Conservation (phyloP, 2,113 vertebrate species). For the Machaerirhynchus nigripectus region DNA sequence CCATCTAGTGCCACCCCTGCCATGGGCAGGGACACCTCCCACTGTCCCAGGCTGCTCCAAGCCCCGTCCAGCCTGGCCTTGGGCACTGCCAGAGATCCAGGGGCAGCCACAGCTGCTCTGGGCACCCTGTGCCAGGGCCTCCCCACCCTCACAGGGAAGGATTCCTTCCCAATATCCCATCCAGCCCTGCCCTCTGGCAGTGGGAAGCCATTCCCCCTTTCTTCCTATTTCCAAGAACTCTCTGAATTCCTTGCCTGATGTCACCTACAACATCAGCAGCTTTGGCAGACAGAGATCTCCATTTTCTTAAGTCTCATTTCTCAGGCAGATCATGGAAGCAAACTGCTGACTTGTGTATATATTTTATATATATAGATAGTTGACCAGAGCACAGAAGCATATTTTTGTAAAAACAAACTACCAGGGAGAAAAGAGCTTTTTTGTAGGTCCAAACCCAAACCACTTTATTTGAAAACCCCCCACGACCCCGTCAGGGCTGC, state of each 20-base stretch:
- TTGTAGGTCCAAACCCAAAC: not conserved
- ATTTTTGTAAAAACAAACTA: not conserved
- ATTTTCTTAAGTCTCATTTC: not conserved
- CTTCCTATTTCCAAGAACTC: not conserved
- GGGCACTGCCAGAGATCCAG: not conserved
- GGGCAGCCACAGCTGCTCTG: not conserved
- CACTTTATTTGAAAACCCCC: not conserved
- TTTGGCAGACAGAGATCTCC: not conserved
- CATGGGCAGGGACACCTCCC: not conserved
- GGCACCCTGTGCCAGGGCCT: not conserved
- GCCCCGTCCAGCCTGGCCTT: not conserved
- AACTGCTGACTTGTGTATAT: not conserved
- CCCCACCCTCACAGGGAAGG: rapidly evolving
- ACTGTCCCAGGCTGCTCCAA: not conserved
- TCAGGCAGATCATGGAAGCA: not conserved
- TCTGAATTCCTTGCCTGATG: not conserved
- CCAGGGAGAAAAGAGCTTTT: not conserved
- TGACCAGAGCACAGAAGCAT: not conserved
- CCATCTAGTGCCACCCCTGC: too few species aligned
- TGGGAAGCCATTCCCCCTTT: not conserved
- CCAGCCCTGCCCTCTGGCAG: rapidly evolving
- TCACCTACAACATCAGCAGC: not conserved
- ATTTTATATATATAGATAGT: not conserved
- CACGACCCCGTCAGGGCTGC: not conserved
- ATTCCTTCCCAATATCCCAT: not conserved